Base-by-base conservation (phyloP, 2,797 vertebrate species). In the Phrynocephalus forsythii region DNA sequence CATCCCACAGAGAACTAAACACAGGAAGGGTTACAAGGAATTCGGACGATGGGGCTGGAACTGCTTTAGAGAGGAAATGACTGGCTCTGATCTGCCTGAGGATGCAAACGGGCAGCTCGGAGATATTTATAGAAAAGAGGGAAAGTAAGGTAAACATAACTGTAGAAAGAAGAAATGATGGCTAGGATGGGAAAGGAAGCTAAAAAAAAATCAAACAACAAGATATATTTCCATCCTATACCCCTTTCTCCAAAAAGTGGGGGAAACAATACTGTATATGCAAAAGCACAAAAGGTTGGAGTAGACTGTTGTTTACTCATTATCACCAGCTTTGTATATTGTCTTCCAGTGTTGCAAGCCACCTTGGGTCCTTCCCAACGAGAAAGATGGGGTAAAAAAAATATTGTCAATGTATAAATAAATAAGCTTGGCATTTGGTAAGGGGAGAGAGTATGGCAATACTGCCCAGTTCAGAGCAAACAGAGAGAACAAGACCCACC, bases 121-220 rank as follows among this genome's bases (percentile, higher is more conserved):
- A 30, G 76, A 44, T 89, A 86, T 87, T 79, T 79, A 84, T 75
- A 16, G 28, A 84, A 79, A 71, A 44, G 30, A 26, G 15, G 30
- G 28, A 38, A 52, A 26, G 7, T 10, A 33, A n/a, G 2, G 6
- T 33, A 71, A 56, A 48, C 11, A 52, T 3, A 38, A 38, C 38
- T 56, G 52, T 56, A 30, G 48, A 20, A 50, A 28, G 6, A 8
- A 44, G 52, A 20, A n/a, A 10, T 0, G 7, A 50, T 2, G 44
- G 44, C 60, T 15, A 56, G n/a, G 60, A 20, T 56, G n/a, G 30
- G 15, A 82, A 56, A 87, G 63, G 8, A 44, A 60, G 13, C 26
- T 18, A 33, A 52, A 63, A 75, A 81, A 50, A 11, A 7, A 72
- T 26, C 8, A 44, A 28, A 38, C 26, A 56, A 56, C 52, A 2